phyloP scores from a whole-genome alignment of 2,888 invertebrate genomes.

The Acleris laterana region DNA sequence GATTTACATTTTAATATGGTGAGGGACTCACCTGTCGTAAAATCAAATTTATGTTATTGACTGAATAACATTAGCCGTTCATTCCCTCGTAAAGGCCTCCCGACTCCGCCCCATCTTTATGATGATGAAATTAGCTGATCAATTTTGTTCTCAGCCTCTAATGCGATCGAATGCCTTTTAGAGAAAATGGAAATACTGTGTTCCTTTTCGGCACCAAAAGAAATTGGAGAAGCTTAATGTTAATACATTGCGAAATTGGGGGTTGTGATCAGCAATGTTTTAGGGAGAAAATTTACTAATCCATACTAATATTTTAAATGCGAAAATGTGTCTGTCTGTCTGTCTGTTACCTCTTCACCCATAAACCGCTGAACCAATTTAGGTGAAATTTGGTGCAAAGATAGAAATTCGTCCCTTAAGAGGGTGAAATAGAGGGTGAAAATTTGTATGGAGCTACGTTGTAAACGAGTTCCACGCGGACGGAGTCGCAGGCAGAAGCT shows the following conservation, averaged over 20 bases:
- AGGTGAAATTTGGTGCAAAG: no score
- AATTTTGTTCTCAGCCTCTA: slow-evolving; percentile 38
- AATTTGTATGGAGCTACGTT: no score
- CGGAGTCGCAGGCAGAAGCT: no score
- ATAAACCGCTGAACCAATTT: no score
- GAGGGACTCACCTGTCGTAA: slow-evolving; percentile 78
- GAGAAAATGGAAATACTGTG: slow-evolving; percentile 35
- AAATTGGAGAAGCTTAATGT: slow-evolving; percentile 19
- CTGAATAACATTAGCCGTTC: slow-evolving; percentile 61
- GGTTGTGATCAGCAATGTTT: slow-evolving; percentile 4
- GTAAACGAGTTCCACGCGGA: no score
- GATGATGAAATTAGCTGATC: slow-evolving; percentile 62
- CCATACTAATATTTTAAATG: no score
- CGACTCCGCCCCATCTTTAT: slow-evolving; percentile 51
- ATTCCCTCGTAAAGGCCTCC: slow-evolving; percentile 48
- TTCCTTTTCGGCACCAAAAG: slow-evolving; percentile 14
- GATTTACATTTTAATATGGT: slow-evolving; percentile 83
- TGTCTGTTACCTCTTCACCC: no score
- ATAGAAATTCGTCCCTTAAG: no score
- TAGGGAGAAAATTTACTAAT: no score
- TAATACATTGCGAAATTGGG: slow-evolving; percentile 14
- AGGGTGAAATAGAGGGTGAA: no score
- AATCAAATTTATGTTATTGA: slow-evolving; percentile 78
- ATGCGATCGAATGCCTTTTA: slow-evolving; percentile 38
- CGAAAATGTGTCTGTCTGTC: no score